phyloP scores from a whole-genome alignment of 35 echinoderm and acorn worm genomes.

The Apostichopus japonicus region DNA sequence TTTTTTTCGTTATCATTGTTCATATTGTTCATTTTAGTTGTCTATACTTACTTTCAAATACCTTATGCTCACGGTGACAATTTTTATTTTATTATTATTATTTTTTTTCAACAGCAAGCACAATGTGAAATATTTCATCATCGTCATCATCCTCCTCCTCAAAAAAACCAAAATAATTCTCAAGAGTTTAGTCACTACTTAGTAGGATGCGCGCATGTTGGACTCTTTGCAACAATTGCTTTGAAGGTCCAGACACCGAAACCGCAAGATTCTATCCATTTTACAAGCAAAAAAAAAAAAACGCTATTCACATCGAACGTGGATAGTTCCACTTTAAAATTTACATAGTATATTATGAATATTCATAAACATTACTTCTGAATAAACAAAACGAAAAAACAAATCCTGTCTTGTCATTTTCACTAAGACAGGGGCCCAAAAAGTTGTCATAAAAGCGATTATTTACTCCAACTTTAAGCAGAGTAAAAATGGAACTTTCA shows the following conservation, averaged over 20 bases:
- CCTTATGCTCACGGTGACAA: conserved; percentile 9
- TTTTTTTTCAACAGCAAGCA: neutral
- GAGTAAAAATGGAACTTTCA: no score
- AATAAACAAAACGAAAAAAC: conserved; percentile 7
- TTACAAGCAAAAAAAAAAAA: neutral
- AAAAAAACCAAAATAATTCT: neutral
- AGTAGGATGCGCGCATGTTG: neutral
- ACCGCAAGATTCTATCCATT: neutral
- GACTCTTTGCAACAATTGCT: neutral
- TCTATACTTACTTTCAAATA: conserved; percentile 2
- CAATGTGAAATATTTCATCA: neutral
- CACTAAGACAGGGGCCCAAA: neutral
- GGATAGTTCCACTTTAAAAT: neutral
- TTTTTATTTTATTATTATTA: neutral
- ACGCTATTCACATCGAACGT: conserved; percentile 17
- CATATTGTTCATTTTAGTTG: neutral
- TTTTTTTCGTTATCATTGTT: neutral
- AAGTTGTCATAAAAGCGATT: neutral
- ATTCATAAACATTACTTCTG: neutral
- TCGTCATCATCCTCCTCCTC: no score
- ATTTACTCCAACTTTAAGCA: neutral
- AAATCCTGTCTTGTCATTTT: neutral
- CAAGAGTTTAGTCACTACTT: neutral
- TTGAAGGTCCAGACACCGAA: neutral
- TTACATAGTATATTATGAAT: neutral